Evolutionary conservation across 2,888 invertebrate species (phyloP).

Genomic region (Acanthopleura granulata): DNA sequence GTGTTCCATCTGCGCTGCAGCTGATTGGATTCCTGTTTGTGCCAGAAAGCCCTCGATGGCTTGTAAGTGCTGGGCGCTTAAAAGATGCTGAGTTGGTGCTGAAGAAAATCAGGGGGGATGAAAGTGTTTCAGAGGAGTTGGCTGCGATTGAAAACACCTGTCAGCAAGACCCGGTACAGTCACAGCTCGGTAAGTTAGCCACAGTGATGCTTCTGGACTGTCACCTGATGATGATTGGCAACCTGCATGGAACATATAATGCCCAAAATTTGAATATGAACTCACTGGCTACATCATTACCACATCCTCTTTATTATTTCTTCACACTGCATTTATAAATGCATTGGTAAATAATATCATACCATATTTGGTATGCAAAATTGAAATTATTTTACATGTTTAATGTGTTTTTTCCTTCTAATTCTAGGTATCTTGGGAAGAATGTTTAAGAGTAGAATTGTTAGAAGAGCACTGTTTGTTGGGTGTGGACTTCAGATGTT

Average conservation of each 20-base stretch:
- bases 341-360: too few relatives aligned
- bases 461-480: conserved; percentile 70
- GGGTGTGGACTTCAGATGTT: conserved; percentile 73
- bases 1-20: conserved; percentile 72
- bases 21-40: conserved; percentile 73
- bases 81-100: conserved; percentile 63
- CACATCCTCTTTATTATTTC: too few relatives aligned
- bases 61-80: conserved; percentile 42
- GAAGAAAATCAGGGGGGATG: conserved; percentile 62
- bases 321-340: too few relatives aligned
- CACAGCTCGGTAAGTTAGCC: neutral
- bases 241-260: too few relatives aligned
- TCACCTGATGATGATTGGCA: too few relatives aligned
- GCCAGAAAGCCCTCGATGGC: conserved; percentile 73
- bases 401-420: too few relatives aligned
- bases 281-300: too few relatives aligned
- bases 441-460: conserved; percentile 63
- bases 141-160: conserved; percentile 63
- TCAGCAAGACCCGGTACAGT: conserved; percentile 33
- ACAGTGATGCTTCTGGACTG: neutral
- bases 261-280: too few relatives aligned
- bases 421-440: neutral
- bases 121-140: conserved; percentile 67
- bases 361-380: too few relatives aligned
- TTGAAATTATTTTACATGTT: too few relatives aligned